Percentiles rank a stretch among this genome's conserved stretches.
phyloP scores from a whole-genome alignment of 2,113 vertebrate species.

The Lycocorax pyrrhopterus region DNA sequence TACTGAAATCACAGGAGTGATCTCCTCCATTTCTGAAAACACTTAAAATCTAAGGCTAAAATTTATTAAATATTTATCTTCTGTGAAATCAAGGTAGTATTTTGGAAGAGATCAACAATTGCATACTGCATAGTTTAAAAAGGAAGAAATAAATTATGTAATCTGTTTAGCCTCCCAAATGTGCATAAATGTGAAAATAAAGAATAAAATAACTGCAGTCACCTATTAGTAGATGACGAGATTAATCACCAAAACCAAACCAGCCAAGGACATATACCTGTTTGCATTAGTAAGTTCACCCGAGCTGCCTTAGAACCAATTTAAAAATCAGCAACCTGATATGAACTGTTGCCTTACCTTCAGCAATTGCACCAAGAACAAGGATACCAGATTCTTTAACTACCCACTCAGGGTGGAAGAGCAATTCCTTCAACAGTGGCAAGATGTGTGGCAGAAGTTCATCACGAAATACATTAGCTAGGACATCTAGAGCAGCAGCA shows the following conservation, averaged over 20 bases:
- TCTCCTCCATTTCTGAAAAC: not conserved
- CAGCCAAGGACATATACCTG: not conserved
- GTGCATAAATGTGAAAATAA: not conserved
- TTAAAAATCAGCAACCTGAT: not conserved
- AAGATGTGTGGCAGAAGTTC: slow-evolving; percentile 91
- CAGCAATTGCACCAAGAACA: slow-evolving; percentile 94
- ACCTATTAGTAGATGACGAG: not conserved
- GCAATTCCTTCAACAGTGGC: slow-evolving; percentile 91
- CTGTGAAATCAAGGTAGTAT: not conserved
- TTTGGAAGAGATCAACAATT: not conserved
- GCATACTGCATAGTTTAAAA: not conserved
- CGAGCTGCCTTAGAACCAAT: not conserved
- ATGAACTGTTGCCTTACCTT: slow-evolving; percentile 74
- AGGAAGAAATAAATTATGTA: not conserved
- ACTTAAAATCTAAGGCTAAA: not conserved
- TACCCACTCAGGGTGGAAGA: slow-evolving; percentile 94
- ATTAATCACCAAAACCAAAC: not conserved
- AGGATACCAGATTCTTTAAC: slow-evolving; percentile 97
- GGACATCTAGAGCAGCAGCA: slow-evolving; percentile 90
- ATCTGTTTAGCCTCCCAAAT: not conserved
- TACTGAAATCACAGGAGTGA: not conserved
- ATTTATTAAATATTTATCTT: not conserved
- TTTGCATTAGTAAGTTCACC: not conserved
- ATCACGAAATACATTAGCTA: slow-evolving; percentile 95
- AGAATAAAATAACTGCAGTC: not conserved